Percentiles rank a stretch among this genome's conserved stretches.
Conservation (phyloP, 2,888 invertebrate species). For the Eugnorisma glareosa region DNA sequence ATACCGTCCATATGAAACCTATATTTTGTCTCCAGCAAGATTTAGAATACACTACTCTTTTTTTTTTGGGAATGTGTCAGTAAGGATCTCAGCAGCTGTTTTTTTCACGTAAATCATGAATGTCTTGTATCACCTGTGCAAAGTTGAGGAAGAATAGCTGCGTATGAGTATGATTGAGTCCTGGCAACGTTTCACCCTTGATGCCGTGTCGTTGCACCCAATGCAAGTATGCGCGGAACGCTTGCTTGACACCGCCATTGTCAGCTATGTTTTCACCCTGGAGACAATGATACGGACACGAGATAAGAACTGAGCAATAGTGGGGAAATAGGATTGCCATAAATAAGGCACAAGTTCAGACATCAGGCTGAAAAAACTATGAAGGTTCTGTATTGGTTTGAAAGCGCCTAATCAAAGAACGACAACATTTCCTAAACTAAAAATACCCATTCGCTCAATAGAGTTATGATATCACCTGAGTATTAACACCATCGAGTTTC, state of each 20-base stretch:
- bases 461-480: conserved; percentile 88
- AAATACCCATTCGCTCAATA: background rate
- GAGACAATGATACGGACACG: conserved; percentile 43
- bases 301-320: background rate
- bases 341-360: background rate
- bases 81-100: background rate
- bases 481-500: conserved; percentile 94
- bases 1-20: too few species aligned
- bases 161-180: conserved; percentile 93
- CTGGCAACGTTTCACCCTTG: conserved; percentile 92
- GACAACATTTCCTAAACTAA: background rate
- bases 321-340: background rate
- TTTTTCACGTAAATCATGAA: background rate
- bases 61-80: background rate
- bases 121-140: conserved; percentile 91
- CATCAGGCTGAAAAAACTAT: background rate
- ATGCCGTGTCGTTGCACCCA: conserved; percentile 93
- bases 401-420: background rate
- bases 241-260: conserved; percentile 98
- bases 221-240: conserved; percentile 95
- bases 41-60: background rate
- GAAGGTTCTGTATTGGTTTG: background rate
- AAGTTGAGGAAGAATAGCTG: conserved; percentile 98
- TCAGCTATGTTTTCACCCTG: conserved; percentile 98
- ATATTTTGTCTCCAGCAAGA: background rate